A percentile compares a stretch with the other conserved stretches of the same genome.
These are phyloP conservation scores for Microplitis manilae DNA, from an alignment of 2,888 invertebrate genomes.

Conservation along the genomic window DNA sequence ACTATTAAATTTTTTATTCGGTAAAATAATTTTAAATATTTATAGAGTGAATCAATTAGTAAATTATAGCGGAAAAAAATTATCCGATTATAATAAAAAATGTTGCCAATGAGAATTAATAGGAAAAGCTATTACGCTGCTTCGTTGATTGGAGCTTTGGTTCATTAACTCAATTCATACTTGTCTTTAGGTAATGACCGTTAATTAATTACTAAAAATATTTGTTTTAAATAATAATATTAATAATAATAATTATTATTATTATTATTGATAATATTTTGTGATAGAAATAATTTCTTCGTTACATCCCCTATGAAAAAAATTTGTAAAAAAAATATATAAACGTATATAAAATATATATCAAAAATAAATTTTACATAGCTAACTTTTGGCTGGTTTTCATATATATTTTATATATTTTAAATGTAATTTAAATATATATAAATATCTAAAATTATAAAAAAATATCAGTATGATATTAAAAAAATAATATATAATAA, in stretches of 20 bases:
- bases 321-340: no score
- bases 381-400: no score
- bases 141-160: constrained; percentile 56
- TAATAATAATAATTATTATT: not conserved
- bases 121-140: not conserved
- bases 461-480: no score
- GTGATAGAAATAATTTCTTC: no score
- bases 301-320: no score
- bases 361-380: no score
- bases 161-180: constrained; percentile 50
- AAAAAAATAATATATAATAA: no score
- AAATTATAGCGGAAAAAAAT: not conserved
- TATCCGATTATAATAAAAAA: not conserved
- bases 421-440: no score
- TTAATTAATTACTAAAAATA: not conserved
- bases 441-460: no score
- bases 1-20: not conserved
- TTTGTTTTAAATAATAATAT: not conserved
- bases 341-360: no score
- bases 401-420: no score
- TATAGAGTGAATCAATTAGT: not conserved
- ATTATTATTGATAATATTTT: no score
- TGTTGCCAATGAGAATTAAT: not conserved
- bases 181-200: constrained; percentile 24
- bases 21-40: not conserved